Evolutionary conservation across 2,113 vertebrate species (phyloP).

Genomic region (Helogale parvula): DNA sequence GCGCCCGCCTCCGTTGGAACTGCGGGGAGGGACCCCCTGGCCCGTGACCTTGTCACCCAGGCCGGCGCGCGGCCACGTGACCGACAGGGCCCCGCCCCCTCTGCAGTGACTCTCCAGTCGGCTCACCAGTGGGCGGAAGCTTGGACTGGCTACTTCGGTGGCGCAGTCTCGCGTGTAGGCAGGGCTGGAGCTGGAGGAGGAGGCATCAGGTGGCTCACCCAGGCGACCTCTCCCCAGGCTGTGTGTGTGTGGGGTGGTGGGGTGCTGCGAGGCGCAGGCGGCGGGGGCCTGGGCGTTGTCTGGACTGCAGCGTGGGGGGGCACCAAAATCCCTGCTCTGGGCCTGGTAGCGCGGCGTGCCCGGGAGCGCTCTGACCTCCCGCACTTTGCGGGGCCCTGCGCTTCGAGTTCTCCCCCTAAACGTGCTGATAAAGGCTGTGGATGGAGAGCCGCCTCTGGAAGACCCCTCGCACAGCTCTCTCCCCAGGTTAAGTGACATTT

Average conservation of each 20-base stretch:
- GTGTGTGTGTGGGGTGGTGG: not conserved
- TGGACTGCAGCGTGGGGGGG: not conserved
- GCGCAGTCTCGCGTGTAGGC: not conserved
- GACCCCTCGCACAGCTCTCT: not conserved
- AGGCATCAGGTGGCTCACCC: not conserved
- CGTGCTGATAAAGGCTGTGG: not conserved
- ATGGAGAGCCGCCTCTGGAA: not conserved
- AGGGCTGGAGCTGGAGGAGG: not conserved
- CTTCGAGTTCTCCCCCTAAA: not conserved
- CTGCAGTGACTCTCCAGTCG: not conserved
- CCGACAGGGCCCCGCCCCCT: constrained; percentile 5
- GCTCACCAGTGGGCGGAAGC: not conserved
- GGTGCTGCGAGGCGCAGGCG: not conserved
- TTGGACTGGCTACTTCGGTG: not conserved
- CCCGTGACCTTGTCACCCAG: constrained; percentile 16
- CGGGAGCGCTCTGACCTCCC: not conserved
- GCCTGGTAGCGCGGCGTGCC: not conserved
- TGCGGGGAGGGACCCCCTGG: not conserved
- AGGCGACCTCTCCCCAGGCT: not conserved
- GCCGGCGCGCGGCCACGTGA: not conserved
- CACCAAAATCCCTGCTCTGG: not conserved
- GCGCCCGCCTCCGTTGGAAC: fast-evolving
- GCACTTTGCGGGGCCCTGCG: not conserved
- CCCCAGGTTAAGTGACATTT: constrained; percentile 11
- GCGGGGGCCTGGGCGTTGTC: not conserved